These are phyloP conservation scores for Bombus balteatus DNA, from an alignment of 1,140 invertebrate genomes.

Conservation along the genomic window DNA sequence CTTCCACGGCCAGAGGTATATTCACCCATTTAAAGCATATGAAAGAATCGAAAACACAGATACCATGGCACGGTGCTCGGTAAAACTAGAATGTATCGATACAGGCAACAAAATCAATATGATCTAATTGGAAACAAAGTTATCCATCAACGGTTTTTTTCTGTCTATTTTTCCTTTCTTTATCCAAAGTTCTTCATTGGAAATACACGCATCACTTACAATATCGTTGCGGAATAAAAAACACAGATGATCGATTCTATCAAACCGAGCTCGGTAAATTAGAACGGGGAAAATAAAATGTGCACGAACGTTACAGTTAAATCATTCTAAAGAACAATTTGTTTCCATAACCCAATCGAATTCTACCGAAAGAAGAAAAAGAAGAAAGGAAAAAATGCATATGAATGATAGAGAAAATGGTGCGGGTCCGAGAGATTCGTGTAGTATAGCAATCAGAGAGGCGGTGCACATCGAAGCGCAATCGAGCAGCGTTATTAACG, in stretches of 20 bases:
- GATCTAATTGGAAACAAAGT: too few relatives aligned
- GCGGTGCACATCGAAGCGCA: not conserved
- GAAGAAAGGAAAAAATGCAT: not conserved
- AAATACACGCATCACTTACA: not conserved
- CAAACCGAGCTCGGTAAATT: not conserved
- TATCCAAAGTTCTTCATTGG: too few relatives aligned
- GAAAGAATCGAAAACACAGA: too few relatives aligned
- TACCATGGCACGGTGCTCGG: too few relatives aligned
- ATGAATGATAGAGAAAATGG: not conserved
- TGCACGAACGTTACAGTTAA: not conserved
- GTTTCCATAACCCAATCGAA: not conserved
- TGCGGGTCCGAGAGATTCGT: not conserved
- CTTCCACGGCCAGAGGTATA: too few relatives aligned
- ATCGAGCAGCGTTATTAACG: conserved; percentile 36
- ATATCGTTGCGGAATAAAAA: not conserved
- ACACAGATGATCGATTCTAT: too few relatives aligned
- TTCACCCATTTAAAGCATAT: too few relatives aligned
- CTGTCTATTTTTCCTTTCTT: too few relatives aligned
- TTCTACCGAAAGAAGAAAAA: not conserved
- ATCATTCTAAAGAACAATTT: not conserved
- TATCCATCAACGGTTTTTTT: too few relatives aligned
- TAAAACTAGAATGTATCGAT: too few relatives aligned
- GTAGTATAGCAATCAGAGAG: not conserved
- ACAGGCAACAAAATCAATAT: too few relatives aligned
- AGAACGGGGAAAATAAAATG: not conserved